A percentile compares a stretch with the other conserved stretches of the same genome.
Evolutionary conservation across 2,797 vertebrate genomes (phyloP).

Genomic region (Enteromius thamalakanensis): DNA sequence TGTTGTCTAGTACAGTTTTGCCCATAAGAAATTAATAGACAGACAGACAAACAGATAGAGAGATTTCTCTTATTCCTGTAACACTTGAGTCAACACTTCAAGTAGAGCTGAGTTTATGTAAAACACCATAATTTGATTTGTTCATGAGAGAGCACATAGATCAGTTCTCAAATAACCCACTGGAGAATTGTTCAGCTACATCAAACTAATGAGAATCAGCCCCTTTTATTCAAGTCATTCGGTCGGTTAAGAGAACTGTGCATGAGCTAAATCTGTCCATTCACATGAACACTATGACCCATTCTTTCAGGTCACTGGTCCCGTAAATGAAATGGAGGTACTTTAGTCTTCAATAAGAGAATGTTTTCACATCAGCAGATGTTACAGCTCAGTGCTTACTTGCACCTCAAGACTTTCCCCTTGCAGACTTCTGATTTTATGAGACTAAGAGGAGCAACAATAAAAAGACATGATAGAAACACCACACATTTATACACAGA

Average conservation of each 20-base stretch:
- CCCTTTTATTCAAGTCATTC: conserved; percentile 15
- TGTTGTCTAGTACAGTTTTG: neutral
- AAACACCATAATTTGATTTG: neutral
- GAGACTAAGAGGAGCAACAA: neutral
- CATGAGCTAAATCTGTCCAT: conserved; percentile 36
- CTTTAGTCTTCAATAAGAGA: conserved; percentile 27
- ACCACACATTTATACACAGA: neutral
- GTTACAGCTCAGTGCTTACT: conserved; percentile 20
- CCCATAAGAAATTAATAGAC: neutral
- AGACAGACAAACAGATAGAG: neutral
- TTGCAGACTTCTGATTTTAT: conserved; percentile 20
- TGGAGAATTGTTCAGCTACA: conserved; percentile 25
- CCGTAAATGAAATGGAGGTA: conserved; percentile 33
- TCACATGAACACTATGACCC: conserved; percentile 19
- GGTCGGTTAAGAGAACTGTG: conserved; percentile 4
- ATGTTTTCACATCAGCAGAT: conserved; percentile 17
- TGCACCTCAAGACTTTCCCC: conserved; percentile 17
- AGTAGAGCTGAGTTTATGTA: neutral
- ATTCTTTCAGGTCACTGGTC: conserved; percentile 34
- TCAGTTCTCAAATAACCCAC: neutral
- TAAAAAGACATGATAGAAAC: neutral
- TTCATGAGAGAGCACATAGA: conserved; percentile 3
- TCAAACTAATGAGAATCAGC: conserved; percentile 37
- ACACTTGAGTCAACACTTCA: neutral
- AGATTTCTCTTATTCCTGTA: neutral